Percentiles rank a stretch among this genome's conserved stretches.
These are phyloP conservation scores for Liodrosophila aerea DNA, from an alignment of 2,888 invertebrate species.

Conservation along the genomic window DNA sequence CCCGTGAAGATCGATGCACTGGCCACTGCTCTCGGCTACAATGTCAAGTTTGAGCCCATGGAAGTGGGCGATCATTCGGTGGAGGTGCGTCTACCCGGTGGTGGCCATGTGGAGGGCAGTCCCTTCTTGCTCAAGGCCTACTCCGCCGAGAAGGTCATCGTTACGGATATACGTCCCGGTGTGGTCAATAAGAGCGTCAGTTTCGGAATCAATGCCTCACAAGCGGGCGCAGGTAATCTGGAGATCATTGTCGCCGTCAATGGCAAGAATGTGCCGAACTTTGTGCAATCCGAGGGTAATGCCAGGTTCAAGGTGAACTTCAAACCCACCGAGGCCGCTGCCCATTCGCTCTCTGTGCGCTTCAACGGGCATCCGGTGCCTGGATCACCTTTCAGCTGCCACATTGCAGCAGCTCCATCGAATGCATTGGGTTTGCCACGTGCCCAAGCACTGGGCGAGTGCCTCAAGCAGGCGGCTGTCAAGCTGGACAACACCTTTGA, in stretches of 20 bases:
- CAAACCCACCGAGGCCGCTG: conserved; percentile 96
- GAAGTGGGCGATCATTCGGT: conserved; percentile 97
- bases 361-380: conserved; percentile 90
- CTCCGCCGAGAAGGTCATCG: conserved; percentile 96
- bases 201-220: conserved; percentile 93
- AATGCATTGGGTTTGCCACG: conserved; percentile 84
- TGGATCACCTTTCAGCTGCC: conserved; percentile 97
- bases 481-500: conserved; percentile 84
- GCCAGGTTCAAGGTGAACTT: conserved; percentile 97
- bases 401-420: conserved; percentile 85
- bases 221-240: conserved; percentile 96
- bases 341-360: conserved; percentile 94
- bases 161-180: conserved; percentile 95
- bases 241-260: conserved; percentile 98
- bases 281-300: conserved; percentile 98
- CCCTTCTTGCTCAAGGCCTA: conserved; percentile 98
- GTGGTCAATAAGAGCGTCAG: conserved; percentile 96
- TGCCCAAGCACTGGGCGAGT: conserved; percentile 83
- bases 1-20: conserved; percentile 85
- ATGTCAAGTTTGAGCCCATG: conserved; percentile 90
- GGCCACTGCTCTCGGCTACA: conserved; percentile 82
- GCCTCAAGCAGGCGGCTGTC: conserved; percentile 81
- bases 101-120: conserved; percentile 95
- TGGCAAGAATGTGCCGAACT: conserved; percentile 98
- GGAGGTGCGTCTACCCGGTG: conserved; percentile 86